Evolutionary conservation across 2,797 vertebrate species (phyloP).

Genomic region (Babyrousa celebensis): DNA sequence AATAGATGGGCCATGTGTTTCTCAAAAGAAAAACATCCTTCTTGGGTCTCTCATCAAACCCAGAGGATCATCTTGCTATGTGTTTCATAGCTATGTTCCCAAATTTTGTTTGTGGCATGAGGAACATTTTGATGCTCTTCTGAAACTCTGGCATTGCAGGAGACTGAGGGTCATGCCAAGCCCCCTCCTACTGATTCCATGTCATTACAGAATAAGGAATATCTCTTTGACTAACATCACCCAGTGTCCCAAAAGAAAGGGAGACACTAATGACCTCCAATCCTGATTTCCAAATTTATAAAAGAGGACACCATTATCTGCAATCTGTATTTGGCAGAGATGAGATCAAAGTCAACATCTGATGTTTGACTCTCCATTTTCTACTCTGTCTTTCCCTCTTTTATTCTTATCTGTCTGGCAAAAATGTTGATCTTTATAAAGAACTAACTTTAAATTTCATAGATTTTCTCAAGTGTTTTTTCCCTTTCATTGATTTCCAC

Average conservation of each 20-base stretch:
- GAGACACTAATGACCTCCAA: too few species aligned
- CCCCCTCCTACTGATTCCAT: neutral
- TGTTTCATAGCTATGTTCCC: neutral
- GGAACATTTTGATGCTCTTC: neutral
- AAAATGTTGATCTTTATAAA: conserved; percentile 50
- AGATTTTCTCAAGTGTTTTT: conserved; percentile 68
- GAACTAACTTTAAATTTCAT: conserved; percentile 43
- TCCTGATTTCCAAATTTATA: neutral
- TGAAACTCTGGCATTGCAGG: neutral
- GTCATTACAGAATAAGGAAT: neutral
- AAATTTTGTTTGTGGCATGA: neutral
- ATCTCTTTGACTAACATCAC: neutral
- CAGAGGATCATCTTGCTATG: fast-evolving
- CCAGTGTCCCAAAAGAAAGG: neutral
- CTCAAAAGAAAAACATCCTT: conserved; percentile 20
- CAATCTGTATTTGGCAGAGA: neutral
- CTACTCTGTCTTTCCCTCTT: neutral
- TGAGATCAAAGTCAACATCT: neutral
- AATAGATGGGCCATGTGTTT: neutral
- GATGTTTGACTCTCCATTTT: neutral
- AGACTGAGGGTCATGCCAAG: neutral
- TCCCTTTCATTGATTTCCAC: conserved; percentile 56
- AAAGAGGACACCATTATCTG: neutral
- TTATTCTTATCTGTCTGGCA: neutral
- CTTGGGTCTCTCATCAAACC: neutral